Evolutionary conservation across 2,113 vertebrate species (phyloP), one percentile per base, ranked within the genome.

Genomic region (Coreoperca whiteheadi): DNA sequence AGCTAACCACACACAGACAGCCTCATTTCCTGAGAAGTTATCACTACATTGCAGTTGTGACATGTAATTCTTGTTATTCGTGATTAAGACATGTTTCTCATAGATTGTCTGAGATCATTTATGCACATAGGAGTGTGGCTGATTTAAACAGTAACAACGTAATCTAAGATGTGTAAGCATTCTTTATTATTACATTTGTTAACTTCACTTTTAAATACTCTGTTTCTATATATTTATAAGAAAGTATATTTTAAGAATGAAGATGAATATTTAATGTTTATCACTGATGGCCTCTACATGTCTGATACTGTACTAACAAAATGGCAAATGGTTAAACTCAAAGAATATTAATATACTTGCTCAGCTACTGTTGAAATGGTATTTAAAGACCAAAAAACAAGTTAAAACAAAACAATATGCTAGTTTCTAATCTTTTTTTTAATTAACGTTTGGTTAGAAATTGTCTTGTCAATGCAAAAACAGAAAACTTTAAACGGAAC

Each of bases 191-290:
- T 32, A 5, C 39, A 4, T 51, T 48, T 9, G 15, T 72, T 7
- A 30, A 15, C n/a, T 18, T 56, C 14, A 39, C 14, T 51, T 66
- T 46, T 43, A 64, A n/a, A 81, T 68, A 53, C 34, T 74, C 2
- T 59, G 18, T 76, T 21, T 39, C 21, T 79, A 60, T 69, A 65
- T 81, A 74, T 79, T 80, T 59, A 18, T 61, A 75, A 80, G 54
- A 83, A 81, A 80, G 70, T 77, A 51, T 84, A 89, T 91, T 87
- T 89, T 77, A 48, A 61, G 61, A 70, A 74, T 23, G 2, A 80
- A 66, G 16, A 66, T 23, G 1, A 68, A 39, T 74, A 63, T 77
- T 34, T 75, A 53, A 74, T 85, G 39, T 63, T 43, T 70, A 23
- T 71, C 20, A 59, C 16, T 48, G 23, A 56, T 59, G 54, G 23